Conservation (phyloP, 2,888 invertebrate genomes). For the Drymonia ruficornis region DNA sequence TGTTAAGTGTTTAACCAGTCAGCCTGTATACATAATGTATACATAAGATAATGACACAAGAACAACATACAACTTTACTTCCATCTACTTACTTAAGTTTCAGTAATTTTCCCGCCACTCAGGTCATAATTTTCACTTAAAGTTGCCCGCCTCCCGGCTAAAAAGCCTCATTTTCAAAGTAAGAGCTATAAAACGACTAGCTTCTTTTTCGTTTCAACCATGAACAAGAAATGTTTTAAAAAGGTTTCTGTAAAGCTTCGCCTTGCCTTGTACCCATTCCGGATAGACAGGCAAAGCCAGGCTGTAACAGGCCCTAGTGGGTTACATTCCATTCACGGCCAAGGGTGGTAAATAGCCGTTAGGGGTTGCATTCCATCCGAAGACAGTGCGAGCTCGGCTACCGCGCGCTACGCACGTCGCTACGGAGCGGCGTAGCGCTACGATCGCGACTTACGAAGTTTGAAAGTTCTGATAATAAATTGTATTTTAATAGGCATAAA, state of each 20-base stretch:
- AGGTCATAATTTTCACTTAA: background rate
- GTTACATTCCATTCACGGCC: background rate
- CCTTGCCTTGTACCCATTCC: background rate
- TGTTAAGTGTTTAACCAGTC: too few relatives aligned
- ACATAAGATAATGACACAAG: too few relatives aligned
- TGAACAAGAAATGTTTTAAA: background rate
- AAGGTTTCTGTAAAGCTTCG: background rate
- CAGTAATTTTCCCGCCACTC: background rate
- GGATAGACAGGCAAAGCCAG: background rate
- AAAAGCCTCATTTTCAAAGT: background rate
- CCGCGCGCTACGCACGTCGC: constrained; percentile 47
- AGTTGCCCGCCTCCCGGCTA: background rate
- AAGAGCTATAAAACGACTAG: background rate
- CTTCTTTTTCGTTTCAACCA: background rate
- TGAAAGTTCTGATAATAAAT: constrained; percentile 6
- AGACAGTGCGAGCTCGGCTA: constrained; percentile 17
- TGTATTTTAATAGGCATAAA: background rate
- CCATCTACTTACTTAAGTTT: too few relatives aligned
- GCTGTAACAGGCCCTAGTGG: background rate
- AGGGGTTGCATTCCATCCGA: constrained; percentile 9
- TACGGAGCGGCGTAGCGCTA: constrained; percentile 24
- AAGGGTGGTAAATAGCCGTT: background rate
- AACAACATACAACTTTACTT: too few relatives aligned
- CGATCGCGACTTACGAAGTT: constrained; percentile 29
- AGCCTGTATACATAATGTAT: too few relatives aligned